Base-by-base conservation (phyloP, 2,888 invertebrate genomes). In the Hydrotaea diabolus region DNA sequence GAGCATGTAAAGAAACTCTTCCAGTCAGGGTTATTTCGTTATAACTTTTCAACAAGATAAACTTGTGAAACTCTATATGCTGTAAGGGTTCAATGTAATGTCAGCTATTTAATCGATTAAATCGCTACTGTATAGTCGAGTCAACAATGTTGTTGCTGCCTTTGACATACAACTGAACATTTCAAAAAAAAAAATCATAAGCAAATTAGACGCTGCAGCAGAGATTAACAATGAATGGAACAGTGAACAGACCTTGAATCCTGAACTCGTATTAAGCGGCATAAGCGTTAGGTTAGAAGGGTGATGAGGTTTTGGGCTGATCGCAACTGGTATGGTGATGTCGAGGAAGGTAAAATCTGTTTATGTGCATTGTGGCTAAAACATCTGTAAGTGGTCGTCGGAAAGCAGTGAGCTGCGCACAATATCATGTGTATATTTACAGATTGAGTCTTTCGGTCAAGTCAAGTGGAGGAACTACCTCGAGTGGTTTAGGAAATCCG, bases 101-200 rank as follows among this genome's bases (percentile, higher is more conserved):
- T 82, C 82, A 80, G 84, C 80, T 74, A 85, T 84, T 85, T 85
- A 82, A 77, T 83, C 69, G 86, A 86, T 86, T 86, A 86, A 84
- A 86, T 86, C 85, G 86, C 86, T 86, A 86, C 86, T 83, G 86
- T 85, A 74, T 81, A 74, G 9, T 74, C 39, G 19, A 73, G 13
- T 57, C 36, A 43, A 62, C 17, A 49, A 73, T 23, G 23, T 23
- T 19, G 23, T 26, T 26, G 69, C 69, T 69, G 66, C n/a, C 39
- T 4, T 43, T 66, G 53, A 39, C 74, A 77, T 69, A 64, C 57
- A n/a, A 49, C 15, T 43, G 66, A 66, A 66, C 66, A 66, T 31
- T 69, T 11, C 26, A 62, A 31, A 31, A 31, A 31, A 31, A 31
- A 31, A 2, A 31, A 31, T 7, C 31, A 31, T 4, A 31, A 62